Evolutionary conservation across 2,888 invertebrate species (phyloP).

Genomic region (Diarsia rubi): DNA sequence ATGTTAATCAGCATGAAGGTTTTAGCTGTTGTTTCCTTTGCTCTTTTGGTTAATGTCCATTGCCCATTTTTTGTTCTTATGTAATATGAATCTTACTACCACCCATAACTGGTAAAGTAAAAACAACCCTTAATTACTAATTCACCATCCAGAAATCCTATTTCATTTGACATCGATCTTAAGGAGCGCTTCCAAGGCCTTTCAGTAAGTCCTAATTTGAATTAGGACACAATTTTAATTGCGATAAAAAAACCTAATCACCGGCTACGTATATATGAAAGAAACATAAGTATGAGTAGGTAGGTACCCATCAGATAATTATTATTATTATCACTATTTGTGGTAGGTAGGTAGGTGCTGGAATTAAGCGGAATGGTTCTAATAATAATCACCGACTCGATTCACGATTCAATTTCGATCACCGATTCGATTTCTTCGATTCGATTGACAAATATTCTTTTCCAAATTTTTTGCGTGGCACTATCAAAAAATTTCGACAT

Average conservation of each 20-base stretch:
- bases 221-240: neutral
- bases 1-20: too few species aligned
- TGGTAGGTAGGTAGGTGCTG: too few species aligned
- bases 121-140: neutral
- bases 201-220: neutral
- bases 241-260: neutral
- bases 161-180: neutral
- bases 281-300: neutral
- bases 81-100: neutral
- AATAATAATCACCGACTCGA: neutral
- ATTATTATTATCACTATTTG: too few species aligned
- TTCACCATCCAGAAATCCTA: neutral
- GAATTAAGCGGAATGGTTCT: neutral
- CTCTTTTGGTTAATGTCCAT: neutral
- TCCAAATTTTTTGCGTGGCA: constrained; percentile 8
- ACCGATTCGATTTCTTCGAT: too few species aligned
- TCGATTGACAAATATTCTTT: neutral
- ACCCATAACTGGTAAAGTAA: neutral
- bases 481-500: constrained; percentile 8
- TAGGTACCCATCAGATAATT: too few species aligned
- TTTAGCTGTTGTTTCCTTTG: neutral
- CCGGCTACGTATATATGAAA: too few species aligned
- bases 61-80: neutral
- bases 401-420: too few species aligned
- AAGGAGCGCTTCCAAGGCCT: neutral